These are phyloP conservation scores for Zeuzera pyrina DNA, from an alignment of 2,888 invertebrate genomes.

Conservation along the genomic window DNA sequence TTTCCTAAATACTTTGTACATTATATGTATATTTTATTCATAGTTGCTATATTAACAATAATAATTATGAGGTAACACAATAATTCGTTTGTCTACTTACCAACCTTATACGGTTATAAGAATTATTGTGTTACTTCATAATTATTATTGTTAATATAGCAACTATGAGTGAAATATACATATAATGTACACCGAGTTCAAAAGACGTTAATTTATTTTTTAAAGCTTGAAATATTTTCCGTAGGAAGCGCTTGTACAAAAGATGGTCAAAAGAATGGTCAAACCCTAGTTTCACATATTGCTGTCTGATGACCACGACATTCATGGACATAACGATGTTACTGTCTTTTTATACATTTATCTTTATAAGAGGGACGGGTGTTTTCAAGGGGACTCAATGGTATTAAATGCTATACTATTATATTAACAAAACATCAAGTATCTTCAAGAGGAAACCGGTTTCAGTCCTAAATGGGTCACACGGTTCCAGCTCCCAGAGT, in stretches of 20 bases:
- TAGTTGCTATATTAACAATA: too few species aligned
- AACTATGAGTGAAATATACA: too few species aligned
- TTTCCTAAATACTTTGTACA: too few species aligned
- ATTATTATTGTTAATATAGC: too few species aligned
- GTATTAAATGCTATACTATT: conserved; percentile 61
- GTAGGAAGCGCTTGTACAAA: conserved; percentile 43
- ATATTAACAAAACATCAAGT: conserved; percentile 61
- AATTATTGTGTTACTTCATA: too few species aligned
- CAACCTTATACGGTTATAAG: too few species aligned
- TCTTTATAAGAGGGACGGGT: conserved; percentile 57
- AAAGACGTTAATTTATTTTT: conserved; percentile 36
- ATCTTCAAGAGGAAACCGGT: conserved; percentile 70
- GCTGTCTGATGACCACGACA: conserved; percentile 48
- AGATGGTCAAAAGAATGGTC: conserved; percentile 60
- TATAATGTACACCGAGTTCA: too few species aligned
- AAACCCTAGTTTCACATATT: conserved; percentile 53
- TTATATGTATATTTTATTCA: too few species aligned
- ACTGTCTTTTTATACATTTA: conserved; percentile 64
- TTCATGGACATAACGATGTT: conserved; percentile 50
- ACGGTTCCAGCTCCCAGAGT: conserved; percentile 62
- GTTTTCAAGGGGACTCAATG: conserved; percentile 60
- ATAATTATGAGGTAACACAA: too few species aligned
- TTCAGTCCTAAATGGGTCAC: conserved; percentile 69
- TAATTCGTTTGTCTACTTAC: too few species aligned
- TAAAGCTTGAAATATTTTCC: conserved; percentile 37